Percentiles rank a stretch among this genome's conserved stretches.
phyloP scores from a whole-genome alignment of 35 echinoderm and acorn worm species.

The Ophioderma brevispina region DNA sequence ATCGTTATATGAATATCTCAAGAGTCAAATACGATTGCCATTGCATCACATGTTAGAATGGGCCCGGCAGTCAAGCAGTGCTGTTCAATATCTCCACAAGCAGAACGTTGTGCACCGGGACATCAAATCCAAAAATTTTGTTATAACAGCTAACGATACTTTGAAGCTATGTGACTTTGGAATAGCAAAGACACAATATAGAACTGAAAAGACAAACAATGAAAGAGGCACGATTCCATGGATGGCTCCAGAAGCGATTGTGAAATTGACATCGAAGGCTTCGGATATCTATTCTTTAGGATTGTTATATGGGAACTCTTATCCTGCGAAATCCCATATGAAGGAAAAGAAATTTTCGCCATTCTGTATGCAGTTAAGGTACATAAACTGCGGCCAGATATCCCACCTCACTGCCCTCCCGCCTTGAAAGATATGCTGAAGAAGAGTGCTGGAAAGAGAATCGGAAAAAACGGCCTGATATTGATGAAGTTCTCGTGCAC shows the following conservation, averaged over 20 bases:
- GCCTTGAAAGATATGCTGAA: not conserved
- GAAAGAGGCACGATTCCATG: not conserved
- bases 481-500: not conserved
- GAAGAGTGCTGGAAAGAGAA: slow-evolving; percentile 4
- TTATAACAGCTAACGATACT: slow-evolving; percentile 12
- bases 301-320: slow-evolving; percentile 15
- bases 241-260: slow-evolving; percentile 24
- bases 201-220: not conserved
- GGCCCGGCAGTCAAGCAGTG: not conserved
- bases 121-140: slow-evolving; percentile 13
- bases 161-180: slow-evolving; percentile 20
- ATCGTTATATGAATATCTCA: not conserved
- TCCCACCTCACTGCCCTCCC: not conserved
- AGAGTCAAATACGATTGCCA: not conserved
- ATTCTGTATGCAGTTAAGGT: not conserved
- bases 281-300: slow-evolving; percentile 17
- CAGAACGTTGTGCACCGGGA: not conserved
- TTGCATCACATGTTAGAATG: not conserved
- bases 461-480: not conserved
- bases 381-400: not conserved
- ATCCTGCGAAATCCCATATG: not conserved
- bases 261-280: not conserved
- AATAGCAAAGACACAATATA: not conserved
- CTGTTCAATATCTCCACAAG: not conserved
- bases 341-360: not conserved